Conservation (phyloP, 2,113 vertebrate species). For the Tichodroma muraria region DNA sequence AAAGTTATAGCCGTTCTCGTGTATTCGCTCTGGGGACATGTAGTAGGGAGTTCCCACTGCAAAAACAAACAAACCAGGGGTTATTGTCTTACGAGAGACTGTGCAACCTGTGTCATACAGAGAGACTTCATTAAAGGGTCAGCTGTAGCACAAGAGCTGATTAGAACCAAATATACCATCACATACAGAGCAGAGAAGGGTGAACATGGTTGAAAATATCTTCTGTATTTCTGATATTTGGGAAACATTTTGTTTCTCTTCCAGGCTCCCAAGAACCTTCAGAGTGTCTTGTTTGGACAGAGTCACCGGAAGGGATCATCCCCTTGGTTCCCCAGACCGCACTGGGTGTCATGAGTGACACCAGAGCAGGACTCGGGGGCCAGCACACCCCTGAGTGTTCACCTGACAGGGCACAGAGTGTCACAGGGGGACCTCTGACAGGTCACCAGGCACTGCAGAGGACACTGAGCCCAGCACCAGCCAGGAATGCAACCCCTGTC, state of each 20-base stretch:
- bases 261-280: background rate
- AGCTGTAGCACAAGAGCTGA: background rate
- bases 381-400: background rate
- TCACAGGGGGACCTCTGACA: background rate
- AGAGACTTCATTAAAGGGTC: background rate
- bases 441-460: background rate
- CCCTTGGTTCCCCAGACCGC: background rate
- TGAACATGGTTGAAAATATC: background rate
- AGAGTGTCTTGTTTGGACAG: background rate
- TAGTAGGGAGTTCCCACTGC: constrained; percentile 98
- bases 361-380: background rate
- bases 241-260: background rate
- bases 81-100: background rate
- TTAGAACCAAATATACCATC: background rate
- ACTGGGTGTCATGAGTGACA: rapidly evolving
- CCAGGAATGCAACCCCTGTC: background rate
- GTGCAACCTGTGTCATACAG: background rate
- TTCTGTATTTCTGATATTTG: background rate
- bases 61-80: constrained; percentile 10
- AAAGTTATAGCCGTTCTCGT: constrained; percentile 99
- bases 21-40: constrained; percentile 98
- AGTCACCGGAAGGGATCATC: background rate
- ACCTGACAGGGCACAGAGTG: background rate
- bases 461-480: background rate
- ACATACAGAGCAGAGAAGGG: background rate